Base-by-base conservation (phyloP, 2,797 vertebrate species). In the Choloepus didactylus region DNA sequence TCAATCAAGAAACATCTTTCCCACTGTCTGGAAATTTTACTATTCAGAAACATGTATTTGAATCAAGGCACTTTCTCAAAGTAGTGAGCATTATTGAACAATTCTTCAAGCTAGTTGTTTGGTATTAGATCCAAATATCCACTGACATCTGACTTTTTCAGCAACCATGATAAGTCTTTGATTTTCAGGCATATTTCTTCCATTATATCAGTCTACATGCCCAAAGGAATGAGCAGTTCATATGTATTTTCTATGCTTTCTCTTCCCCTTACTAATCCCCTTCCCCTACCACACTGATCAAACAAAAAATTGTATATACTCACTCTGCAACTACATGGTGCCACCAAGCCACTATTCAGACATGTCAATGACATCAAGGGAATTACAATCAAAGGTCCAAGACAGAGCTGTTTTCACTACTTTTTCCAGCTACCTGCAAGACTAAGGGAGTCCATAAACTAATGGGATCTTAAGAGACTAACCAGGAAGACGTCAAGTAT, bases 31-130 rank as follows among this genome's bases (percentile, higher is more conserved):
- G 31, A 93, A 69, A 69, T 83, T 73, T 89, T 86, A 73, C 3
- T 73, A 56, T 70, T 92, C 94, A 25, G 67, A 95, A 93, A 88
- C 41, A 67, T 73, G 77, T 83, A 77, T 73, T 64, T 92, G n/a
- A 93, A 81, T 54, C 59, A 76, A 81, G 27, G 46, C 9, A 86
- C 25, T 72, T 67, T 95, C 46, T 73, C 56, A 89, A 84, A 70
- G 14, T 29, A 85, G 31, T 31, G 21, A 38, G 46, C 72, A 80
- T 85, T 27, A 89, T 51, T 89, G 5, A 64, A 60, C 49, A 89
- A 54, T 54, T 77, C 60, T 29, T 90, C 54, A 69, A 76, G 27
- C 11, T 72, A 83, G 59, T 60, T 70, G 6, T 18, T 66, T 91
- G 70, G n/a, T 46, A 84, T 82, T 64, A 75, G 51, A 54, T 84